A percentile compares a stretch with the other conserved stretches of the same genome.
These are phyloP conservation scores for Anoura caudifer DNA, from an alignment of 2,113 vertebrate species.

Conservation along the genomic window DNA sequence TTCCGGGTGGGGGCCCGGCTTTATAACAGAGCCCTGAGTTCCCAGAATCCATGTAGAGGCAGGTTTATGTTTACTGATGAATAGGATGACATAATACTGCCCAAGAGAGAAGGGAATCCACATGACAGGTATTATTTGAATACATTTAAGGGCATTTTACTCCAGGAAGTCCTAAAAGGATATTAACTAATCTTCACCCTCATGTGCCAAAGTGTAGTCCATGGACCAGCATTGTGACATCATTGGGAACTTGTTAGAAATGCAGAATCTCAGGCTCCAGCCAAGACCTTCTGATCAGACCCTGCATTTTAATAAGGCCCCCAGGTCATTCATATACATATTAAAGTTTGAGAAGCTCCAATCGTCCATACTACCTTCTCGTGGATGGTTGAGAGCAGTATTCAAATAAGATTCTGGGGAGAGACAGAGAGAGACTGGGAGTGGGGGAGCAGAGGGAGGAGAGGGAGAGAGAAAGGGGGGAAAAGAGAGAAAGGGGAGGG, in stretches of 20 bases:
- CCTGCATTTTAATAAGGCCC: neutral
- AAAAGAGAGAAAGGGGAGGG: neutral
- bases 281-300: neutral
- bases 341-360: neutral
- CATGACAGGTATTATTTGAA: neutral
- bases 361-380: neutral
- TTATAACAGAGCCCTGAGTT: neutral
- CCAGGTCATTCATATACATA: neutral
- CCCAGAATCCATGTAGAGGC: neutral
- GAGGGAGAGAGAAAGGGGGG: neutral
- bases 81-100: neutral
- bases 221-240: neutral
- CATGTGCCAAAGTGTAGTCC: neutral
- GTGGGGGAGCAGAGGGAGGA: no score
- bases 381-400: neutral
- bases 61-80: neutral
- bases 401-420: neutral
- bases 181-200: neutral
- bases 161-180: neutral
- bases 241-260: neutral
- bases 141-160: neutral
- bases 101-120: neutral
- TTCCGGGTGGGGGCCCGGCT: neutral
- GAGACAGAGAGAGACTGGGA: no score
- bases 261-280: neutral